Conservation (phyloP, 2,797 vertebrate genomes). For the Xenops minutus region DNA sequence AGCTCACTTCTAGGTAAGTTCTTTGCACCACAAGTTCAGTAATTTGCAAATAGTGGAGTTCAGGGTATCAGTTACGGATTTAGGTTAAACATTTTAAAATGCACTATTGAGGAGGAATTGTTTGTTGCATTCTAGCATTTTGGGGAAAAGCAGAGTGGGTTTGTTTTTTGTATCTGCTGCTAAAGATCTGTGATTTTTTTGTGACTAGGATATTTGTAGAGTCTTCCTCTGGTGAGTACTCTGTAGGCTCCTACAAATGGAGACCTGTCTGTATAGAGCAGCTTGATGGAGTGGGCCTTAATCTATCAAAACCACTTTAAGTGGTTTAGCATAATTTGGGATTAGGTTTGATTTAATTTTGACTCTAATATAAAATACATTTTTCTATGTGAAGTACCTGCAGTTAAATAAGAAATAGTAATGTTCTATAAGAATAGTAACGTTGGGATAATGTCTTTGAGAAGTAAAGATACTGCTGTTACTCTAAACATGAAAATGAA, state of each 20-base stretch:
- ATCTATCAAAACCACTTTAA: not conserved
- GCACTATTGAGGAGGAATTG: not conserved
- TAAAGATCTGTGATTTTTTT: not conserved
- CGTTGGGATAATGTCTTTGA: not conserved
- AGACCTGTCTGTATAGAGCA: not conserved
- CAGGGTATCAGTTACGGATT: fast-evolving
- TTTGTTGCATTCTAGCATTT: not conserved
- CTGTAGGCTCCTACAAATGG: not conserved
- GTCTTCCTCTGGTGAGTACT: not conserved
- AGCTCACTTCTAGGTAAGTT: not conserved
- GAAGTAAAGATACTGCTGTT: not conserved
- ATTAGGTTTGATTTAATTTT: constrained; percentile 23
- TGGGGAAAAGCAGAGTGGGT: not conserved
- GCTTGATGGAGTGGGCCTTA: not conserved
- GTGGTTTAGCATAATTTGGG: not conserved
- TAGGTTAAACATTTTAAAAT: not conserved
- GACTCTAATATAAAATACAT: not conserved
- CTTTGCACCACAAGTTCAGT: not conserved
- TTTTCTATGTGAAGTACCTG: not conserved
- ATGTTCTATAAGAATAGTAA: not conserved
- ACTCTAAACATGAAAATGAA: not conserved
- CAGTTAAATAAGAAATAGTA: not conserved
- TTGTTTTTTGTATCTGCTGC: not conserved
- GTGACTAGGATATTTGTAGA: not conserved
- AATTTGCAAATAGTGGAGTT: not conserved